These are phyloP conservation scores for Hylaea fasciaria DNA, from an alignment of 2,888 invertebrate genomes.

Conservation along the genomic window DNA sequence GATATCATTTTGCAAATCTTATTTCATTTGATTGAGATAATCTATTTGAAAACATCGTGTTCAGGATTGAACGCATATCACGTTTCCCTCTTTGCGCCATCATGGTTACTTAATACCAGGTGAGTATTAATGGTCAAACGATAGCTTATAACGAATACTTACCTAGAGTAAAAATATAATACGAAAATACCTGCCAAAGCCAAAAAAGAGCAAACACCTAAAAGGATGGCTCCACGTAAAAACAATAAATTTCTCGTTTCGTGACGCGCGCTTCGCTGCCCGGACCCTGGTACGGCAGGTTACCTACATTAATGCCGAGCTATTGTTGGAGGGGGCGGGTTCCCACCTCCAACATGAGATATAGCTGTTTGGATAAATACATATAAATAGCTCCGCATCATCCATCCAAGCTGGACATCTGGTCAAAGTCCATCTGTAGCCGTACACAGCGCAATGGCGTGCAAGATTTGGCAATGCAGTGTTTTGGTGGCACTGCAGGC, in stretches of 20 bases:
- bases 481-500: too few relatives aligned
- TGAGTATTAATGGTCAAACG: too few relatives aligned
- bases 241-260: slow-evolving; percentile 20
- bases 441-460: too few relatives aligned
- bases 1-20: too few relatives aligned
- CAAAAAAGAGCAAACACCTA: slow-evolving; percentile 7
- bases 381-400: not conserved
- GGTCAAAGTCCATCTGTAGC: too few relatives aligned
- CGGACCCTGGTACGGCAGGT: slow-evolving; percentile 25
- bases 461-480: too few relatives aligned
- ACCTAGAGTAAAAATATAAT: not conserved
- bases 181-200: slow-evolving; percentile 3
- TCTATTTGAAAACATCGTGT: too few relatives aligned
- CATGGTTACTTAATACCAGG: too few relatives aligned
- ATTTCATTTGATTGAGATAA: too few relatives aligned
- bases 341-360: not conserved
- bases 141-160: too few relatives aligned
- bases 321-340: slow-evolving; percentile 10
- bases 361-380: not conserved
- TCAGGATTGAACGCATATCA: too few relatives aligned
- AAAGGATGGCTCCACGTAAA: slow-evolving; percentile 3
- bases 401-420: not conserved
- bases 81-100: not conserved
- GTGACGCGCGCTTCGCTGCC: slow-evolving; percentile 2
- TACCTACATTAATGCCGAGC: slow-evolving; percentile 18